Evolutionary conservation across 2,113 vertebrate species (phyloP).

Genomic region (Thomomys bottae): DNA sequence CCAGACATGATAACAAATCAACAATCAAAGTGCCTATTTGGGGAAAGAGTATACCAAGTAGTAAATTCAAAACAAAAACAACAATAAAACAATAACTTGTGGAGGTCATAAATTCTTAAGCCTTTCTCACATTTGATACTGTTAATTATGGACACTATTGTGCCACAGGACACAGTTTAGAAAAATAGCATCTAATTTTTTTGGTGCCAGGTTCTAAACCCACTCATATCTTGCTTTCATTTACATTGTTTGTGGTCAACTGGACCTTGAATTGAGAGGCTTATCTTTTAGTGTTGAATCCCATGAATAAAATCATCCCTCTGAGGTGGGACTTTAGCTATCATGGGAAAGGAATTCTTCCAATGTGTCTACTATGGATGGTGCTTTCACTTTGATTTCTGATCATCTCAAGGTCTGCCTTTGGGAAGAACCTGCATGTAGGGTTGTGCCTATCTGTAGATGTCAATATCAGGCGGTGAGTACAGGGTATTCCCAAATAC

Average conservation of each 20-base stretch:
- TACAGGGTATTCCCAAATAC: not conserved
- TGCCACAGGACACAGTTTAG: not conserved
- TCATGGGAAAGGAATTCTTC: too few species aligned
- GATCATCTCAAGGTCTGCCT: not conserved
- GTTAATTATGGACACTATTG: not conserved
- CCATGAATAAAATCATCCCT: not conserved
- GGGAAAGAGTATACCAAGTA: not conserved
- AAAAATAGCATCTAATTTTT: not conserved
- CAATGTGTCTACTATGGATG: too few species aligned
- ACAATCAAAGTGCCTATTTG: too few species aligned
- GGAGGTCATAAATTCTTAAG: not conserved
- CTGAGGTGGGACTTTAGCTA: not conserved
- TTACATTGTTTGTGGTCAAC: not conserved
- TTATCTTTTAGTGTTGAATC: not conserved
- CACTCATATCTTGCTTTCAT: not conserved
- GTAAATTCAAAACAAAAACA: not conserved
- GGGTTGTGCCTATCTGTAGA: rapidly evolving
- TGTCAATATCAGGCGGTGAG: not conserved
- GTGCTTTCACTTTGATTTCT: not conserved
- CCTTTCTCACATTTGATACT: not conserved
- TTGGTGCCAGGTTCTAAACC: not conserved
- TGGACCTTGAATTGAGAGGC: not conserved
- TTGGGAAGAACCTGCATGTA: not conserved
- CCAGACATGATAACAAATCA: too few species aligned
- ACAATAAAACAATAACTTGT: not conserved